Conservation (phyloP, 2,888 invertebrate species). For the Dugesia japonica region DNA sequence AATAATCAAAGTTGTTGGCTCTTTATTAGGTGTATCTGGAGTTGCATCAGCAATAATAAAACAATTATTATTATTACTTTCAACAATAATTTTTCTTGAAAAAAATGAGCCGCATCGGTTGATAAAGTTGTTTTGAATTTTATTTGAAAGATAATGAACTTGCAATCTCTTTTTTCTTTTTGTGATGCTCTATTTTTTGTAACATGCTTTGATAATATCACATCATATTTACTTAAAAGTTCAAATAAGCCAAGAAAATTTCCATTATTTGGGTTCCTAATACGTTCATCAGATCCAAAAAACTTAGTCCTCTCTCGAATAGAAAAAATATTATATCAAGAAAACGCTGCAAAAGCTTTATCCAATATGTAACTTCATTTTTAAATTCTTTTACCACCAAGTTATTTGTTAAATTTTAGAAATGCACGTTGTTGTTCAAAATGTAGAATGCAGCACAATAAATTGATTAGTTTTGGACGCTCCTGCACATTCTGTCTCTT, state of each 20-base stretch:
- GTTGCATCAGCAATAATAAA: conserved; percentile 12
- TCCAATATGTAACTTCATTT: not conserved
- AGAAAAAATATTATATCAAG: conserved; percentile 12
- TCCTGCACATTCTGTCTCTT: no score
- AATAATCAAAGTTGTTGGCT: no score
- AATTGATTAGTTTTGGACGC: no score
- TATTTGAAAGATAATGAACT: conserved; percentile 14
- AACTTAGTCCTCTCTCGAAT: conserved; percentile 6
- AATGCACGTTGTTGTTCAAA: not conserved
- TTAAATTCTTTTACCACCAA: not conserved
- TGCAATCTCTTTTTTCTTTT: conserved; percentile 1
- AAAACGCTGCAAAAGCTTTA: not conserved
- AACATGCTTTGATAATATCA: conserved; percentile 9
- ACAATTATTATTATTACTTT: not conserved
- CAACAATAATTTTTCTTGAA: not conserved
- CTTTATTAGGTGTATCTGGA: not conserved
- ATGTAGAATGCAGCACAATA: no score
- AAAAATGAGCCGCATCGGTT: not conserved
- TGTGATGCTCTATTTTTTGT: no score
- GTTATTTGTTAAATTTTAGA: not conserved
- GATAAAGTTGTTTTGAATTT: no score
- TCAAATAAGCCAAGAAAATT: not conserved
- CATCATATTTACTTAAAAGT: conserved; percentile 16
- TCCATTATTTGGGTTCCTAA: not conserved
- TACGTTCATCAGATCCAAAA: not conserved